Evolutionary conservation across 2,888 invertebrate species (phyloP).

Genomic region (Schizaphis graminum): DNA sequence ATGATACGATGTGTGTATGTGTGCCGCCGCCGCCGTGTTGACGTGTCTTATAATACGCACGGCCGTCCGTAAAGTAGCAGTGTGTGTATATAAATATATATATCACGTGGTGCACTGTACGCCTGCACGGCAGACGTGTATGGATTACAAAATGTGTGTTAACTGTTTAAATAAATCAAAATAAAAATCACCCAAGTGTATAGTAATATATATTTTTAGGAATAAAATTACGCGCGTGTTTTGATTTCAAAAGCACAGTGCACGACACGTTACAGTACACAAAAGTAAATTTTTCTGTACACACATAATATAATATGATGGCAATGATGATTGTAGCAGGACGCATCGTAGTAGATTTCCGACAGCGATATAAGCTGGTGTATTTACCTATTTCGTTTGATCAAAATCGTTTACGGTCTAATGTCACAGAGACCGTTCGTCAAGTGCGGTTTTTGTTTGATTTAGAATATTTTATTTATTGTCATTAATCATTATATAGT

Average conservation of each 20-base stretch:
- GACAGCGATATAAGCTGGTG: neutral
- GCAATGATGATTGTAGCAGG: neutral
- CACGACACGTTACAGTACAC: neutral
- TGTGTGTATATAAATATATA: neutral
- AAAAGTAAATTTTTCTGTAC: neutral
- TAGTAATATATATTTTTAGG: neutral
- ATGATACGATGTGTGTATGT: neutral
- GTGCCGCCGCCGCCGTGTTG: neutral
- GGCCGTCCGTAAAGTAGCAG: neutral
- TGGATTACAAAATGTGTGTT: neutral
- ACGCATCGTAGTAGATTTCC: neutral
- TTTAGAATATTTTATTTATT: neutral
- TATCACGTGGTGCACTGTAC: neutral
- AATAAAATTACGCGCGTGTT: constrained; percentile 34
- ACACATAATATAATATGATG: neutral
- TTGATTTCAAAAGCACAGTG: constrained; percentile 10
- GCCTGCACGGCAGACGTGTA: constrained; percentile 1
- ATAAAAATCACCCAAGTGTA: constrained; percentile 3
- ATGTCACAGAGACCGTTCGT: neutral
- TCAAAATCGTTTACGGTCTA: constrained; percentile 2
- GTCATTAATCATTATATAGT: too few species aligned
- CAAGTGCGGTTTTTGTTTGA: neutral
- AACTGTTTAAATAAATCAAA: constrained; percentile 32
- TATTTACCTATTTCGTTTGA: neutral
- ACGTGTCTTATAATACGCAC: neutral